These are phyloP conservation scores for Chydorus sphaericus DNA, from an alignment of 2,888 invertebrate genomes.

Conservation along the genomic window DNA sequence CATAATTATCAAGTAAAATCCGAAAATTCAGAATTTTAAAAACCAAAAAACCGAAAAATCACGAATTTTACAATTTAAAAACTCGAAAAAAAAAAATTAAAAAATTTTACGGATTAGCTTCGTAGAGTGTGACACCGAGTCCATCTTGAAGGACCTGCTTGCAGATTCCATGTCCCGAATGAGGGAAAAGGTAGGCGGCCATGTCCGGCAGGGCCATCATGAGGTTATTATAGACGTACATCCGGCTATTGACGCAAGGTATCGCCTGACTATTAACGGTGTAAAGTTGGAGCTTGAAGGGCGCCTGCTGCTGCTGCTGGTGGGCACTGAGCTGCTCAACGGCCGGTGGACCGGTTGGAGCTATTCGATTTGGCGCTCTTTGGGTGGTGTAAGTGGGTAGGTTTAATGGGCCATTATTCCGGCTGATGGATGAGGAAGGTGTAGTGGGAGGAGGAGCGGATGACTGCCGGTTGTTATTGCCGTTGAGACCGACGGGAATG, in stretches of 20 bases:
- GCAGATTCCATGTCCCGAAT: slow-evolving; percentile 54
- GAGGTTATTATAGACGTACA: slow-evolving; percentile 58
- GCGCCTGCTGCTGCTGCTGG: slow-evolving; percentile 10
- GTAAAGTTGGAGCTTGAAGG: slow-evolving; percentile 54
- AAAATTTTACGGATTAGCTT: slow-evolving; percentile 60
- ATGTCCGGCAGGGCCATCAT: slow-evolving; percentile 70
- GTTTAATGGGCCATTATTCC: too few species aligned
- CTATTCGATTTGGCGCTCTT: background rate
- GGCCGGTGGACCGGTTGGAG: background rate
- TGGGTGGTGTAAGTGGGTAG: too few species aligned
- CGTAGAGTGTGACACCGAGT: slow-evolving; percentile 59
- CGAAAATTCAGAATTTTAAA: too few species aligned
- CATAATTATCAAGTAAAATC: too few species aligned
- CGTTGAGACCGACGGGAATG: slow-evolving; percentile 38
- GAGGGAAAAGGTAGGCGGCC: slow-evolving; percentile 63
- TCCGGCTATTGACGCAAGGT: slow-evolving; percentile 52
- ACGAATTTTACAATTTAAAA: background rate
- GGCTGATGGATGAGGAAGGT: too few species aligned
- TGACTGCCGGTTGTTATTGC: slow-evolving; percentile 11
- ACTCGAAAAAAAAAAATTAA: background rate
- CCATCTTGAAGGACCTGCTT: slow-evolving; percentile 62
- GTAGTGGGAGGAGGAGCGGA: slow-evolving; percentile 1
- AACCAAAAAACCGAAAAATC: too few species aligned
- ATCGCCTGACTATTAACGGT: slow-evolving; percentile 65
- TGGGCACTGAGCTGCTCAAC: too few species aligned